A percentile compares a stretch with the other conserved stretches of the same genome.
Evolutionary conservation across 2,888 invertebrate species (phyloP).

Genomic region (Rhogogaster chlorosoma): DNA sequence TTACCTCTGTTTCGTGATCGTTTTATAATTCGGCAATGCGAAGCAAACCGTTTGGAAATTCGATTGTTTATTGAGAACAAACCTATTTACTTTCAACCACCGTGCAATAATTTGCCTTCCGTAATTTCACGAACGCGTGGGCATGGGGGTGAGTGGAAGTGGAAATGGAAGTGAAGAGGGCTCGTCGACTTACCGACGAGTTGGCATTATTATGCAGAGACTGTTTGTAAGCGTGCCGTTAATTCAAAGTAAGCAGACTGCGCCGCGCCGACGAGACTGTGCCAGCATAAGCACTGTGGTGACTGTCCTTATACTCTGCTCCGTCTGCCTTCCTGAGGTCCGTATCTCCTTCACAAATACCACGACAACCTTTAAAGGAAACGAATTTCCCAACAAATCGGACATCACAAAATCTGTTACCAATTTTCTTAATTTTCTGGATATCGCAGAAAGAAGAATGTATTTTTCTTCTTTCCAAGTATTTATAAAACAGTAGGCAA

Average conservation of each 20-base stretch:
- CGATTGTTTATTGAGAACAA: conserved; percentile 40
- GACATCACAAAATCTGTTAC: background rate
- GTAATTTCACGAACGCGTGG: conserved; percentile 38
- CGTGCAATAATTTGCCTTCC: conserved; percentile 43
- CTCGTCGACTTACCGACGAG: conserved; percentile 47
- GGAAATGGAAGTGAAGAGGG: conserved; percentile 17
- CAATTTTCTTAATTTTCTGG: background rate
- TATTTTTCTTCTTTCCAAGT: background rate
- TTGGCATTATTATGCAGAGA: conserved; percentile 49
- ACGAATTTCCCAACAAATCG: background rate
- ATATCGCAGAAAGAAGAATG: background rate
- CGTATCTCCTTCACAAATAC: background rate
- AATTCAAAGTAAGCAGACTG: conserved; percentile 49
- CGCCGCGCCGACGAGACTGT: conserved; percentile 35
- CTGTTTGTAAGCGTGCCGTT: conserved; percentile 47
- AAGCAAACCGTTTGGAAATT: conserved; percentile 39
- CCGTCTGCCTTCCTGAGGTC: background rate
- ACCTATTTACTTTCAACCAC: conserved; percentile 41
- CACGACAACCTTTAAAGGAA: background rate
- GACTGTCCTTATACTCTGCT: conserved; percentile 37
- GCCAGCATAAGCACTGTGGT: conserved; percentile 42
- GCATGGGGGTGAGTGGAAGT: conserved; percentile 30
- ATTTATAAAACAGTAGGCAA: background rate
- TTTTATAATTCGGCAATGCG: conserved; percentile 19
- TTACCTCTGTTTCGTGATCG: conserved; percentile 2